Evolutionary conservation across 2,888 invertebrate species (phyloP).

Genomic region (Drosophila nr. perissopoda): DNA sequence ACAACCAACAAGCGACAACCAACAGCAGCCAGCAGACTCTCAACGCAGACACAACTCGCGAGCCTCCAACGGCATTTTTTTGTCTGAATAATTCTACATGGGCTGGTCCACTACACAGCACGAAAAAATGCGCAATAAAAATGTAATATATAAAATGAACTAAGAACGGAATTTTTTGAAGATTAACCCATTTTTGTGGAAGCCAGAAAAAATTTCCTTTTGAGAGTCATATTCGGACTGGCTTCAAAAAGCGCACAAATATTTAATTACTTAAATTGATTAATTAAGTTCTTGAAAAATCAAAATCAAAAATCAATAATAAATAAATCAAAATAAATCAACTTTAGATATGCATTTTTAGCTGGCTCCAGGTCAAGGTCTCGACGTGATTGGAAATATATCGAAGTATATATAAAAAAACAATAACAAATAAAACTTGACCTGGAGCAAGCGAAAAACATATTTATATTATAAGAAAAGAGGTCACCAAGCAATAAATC

Average conservation of each 20-base stretch:
- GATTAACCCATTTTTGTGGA: no score
- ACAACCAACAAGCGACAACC: conserved; percentile 9
- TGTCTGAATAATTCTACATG: neutral
- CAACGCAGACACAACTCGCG: conserved; percentile 44
- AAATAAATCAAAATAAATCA: neutral
- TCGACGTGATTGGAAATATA: neutral
- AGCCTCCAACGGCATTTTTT: conserved; percentile 29
- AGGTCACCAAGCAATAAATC: neutral
- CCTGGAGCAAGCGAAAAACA: neutral
- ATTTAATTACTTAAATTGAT: neutral
- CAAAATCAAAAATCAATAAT: neutral
- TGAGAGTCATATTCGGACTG: neutral
- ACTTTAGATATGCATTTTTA: neutral
- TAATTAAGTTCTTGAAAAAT: conserved; percentile 1
- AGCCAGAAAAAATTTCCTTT: neutral
- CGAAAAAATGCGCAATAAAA: neutral
- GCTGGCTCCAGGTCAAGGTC: neutral
- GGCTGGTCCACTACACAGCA: neutral
- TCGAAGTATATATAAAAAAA: neutral
- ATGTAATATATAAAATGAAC: neutral
- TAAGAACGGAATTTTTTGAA: neutral
- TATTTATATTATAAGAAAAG: neutral
- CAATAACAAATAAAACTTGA: neutral
- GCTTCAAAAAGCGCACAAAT: neutral
- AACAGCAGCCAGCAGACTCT: neutral